Base-by-base conservation (phyloP, 2,888 invertebrate species). In the Orthosia gothica region DNA sequence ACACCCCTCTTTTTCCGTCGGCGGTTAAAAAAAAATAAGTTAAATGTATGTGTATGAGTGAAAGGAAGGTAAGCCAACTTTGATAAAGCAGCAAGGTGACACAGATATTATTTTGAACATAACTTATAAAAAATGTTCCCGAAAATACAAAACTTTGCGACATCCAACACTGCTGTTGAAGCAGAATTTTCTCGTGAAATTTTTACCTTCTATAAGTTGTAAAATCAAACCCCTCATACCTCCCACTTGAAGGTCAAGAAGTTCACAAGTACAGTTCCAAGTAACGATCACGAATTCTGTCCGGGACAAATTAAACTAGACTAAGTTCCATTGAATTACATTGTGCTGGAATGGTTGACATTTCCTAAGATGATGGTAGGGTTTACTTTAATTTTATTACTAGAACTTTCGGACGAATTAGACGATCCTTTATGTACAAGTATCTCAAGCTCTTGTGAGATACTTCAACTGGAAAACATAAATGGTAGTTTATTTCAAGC, bases 291-390 rank as follows among this genome's bases (percentile, higher is more conserved):
- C 68, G 49, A 84, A 84, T 79, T 77, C 58, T 76, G 78, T 77
- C 84, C 70, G 81, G 78, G 84, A 87, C 87, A 86, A 89, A 91
- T 90, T 89, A 85, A 89, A 92, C 89, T 91, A 88, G 70, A 85
- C 79, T 32, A 83, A 81, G 86, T 87, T 89, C 73, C 87, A 91
- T 91, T 91, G 90, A 90, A 91, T 88, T 88, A 91, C 85, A 90
- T 91, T 91, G 88, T 88, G 86, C 82, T 70, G 85, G 82, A 90
- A 88, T 82, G 83, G 86, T 79, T 83, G 77, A 70, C 84, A 76
- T 87, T 90, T 82, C 79, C 80, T 72, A 64, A 78, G 85, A 88
- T 86, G 82, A 85, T 87, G 83, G 83, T 83, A 81, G 78, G 82
- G 76, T 79, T 80, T 70, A 67, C 52, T 78, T 52, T 23, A 79